Conservation (phyloP, 2,888 invertebrate species). For the Kryphioiulus occultus region DNA sequence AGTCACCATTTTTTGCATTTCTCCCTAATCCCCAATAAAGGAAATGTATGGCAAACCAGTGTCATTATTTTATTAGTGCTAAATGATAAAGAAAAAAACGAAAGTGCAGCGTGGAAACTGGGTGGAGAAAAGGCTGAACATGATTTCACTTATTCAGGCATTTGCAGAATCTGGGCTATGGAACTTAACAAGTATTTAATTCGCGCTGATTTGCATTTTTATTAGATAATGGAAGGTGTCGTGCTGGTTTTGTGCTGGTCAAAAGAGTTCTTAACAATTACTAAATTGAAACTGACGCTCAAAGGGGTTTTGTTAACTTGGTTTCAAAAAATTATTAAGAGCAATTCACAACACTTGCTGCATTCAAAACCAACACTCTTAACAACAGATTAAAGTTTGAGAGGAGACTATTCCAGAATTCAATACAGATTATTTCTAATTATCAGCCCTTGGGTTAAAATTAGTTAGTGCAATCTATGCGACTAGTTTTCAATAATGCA, state of each 20-base stretch:
- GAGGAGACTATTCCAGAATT: too few relatives aligned
- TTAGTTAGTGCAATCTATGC: too few relatives aligned
- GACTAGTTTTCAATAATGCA: too few relatives aligned
- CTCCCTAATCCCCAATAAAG: background rate
- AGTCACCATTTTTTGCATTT: background rate
- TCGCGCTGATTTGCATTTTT: constrained; percentile 8
- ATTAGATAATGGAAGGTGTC: background rate
- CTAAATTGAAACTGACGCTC: background rate
- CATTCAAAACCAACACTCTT: too few relatives aligned
- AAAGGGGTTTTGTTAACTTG: background rate
- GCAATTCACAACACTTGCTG: background rate
- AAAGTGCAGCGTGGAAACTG: background rate
- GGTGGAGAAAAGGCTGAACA: background rate
- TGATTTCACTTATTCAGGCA: too few relatives aligned
- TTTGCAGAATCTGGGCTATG: background rate
- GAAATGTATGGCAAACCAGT: background rate
- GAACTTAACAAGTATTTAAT: background rate
- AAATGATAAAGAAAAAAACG: background rate
- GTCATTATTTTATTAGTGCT: background rate
- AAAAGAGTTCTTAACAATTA: background rate
- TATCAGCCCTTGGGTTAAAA: too few relatives aligned
- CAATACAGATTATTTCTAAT: too few relatives aligned
- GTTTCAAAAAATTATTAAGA: background rate
- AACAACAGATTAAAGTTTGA: too few relatives aligned
- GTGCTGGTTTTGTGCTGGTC: background rate